A percentile compares a stretch with the other conserved stretches of the same genome.
phyloP scores from a whole-genome alignment of 2,113 vertebrate species.

The Sialia sialis region DNA sequence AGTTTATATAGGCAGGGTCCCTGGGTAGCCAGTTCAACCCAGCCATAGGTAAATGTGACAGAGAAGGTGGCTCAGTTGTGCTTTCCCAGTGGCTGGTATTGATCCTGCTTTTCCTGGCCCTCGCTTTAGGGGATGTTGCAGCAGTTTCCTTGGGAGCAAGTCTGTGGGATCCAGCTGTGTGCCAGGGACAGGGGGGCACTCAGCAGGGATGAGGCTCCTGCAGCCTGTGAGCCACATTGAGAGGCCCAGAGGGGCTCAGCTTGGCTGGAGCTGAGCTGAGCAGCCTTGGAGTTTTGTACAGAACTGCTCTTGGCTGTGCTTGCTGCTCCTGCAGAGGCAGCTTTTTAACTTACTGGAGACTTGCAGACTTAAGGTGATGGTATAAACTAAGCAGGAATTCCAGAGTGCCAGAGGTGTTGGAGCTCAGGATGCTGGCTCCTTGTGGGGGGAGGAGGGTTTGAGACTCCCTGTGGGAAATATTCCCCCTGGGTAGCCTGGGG shows the following conservation, averaged over 20 bases:
- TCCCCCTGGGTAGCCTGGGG: neutral
- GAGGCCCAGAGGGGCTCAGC: neutral
- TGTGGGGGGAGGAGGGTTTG: neutral
- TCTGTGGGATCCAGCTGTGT: neutral
- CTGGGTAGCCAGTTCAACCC: neutral
- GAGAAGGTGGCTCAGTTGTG: neutral
- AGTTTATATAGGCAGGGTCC: neutral
- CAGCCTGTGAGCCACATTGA: accelerated
- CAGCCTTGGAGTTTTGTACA: neutral
- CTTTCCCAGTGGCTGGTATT: neutral
- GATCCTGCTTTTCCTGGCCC: neutral
- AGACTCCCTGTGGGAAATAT: accelerated
- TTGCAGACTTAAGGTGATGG: no score
- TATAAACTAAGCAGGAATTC: neutral
- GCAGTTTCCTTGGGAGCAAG: neutral
- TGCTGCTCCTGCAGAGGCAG: neutral
- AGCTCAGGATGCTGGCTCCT: accelerated
- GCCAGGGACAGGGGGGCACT: neutral
- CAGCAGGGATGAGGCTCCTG: neutral
- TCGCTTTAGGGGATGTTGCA: neutral
- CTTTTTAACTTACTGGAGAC: neutral
- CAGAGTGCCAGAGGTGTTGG: accelerated
- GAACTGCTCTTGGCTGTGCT: neutral
- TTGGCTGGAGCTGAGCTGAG: neutral
- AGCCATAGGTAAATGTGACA: accelerated